Conservation (phyloP, 2,113 vertebrate genomes). For the Heptranchias perlo region DNA sequence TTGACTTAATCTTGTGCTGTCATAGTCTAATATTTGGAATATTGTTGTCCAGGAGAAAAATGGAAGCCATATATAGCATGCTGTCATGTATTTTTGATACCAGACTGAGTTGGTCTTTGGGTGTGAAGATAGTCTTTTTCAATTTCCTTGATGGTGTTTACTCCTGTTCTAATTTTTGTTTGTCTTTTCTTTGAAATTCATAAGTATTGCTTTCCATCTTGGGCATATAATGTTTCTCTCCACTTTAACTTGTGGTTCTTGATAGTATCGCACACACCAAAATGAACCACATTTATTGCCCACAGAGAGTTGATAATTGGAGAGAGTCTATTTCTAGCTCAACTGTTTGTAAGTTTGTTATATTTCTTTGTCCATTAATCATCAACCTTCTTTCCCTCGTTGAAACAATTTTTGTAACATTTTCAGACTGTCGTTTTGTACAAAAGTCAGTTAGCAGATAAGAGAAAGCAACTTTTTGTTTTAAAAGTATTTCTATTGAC, state of each 20-base stretch:
- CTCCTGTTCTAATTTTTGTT: conserved; percentile 12
- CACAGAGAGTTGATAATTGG: neutral
- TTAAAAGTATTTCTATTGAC: neutral
- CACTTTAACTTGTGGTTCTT: neutral
- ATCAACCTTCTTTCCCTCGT: neutral
- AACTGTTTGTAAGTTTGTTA: neutral
- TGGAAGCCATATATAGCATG: neutral
- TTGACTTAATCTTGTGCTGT: neutral
- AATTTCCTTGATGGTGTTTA: neutral
- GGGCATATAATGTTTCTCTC: neutral
- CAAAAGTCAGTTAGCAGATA: neutral
- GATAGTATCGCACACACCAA: neutral
- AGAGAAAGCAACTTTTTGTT: neutral
- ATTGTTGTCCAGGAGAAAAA: neutral
- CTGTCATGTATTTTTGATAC: neutral
- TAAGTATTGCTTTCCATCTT: conserved; percentile 10
- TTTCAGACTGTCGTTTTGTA: neutral
- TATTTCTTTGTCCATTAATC: neutral
- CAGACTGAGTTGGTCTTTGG: neutral
- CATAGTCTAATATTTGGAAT: neutral
- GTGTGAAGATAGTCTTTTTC: neutral
- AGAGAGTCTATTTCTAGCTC: neutral
- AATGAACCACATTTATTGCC: neutral
- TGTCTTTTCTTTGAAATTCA: neutral
- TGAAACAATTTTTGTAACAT: neutral